phyloP scores from a whole-genome alignment of 2,888 invertebrate genomes.

The Rhingia campestris region DNA sequence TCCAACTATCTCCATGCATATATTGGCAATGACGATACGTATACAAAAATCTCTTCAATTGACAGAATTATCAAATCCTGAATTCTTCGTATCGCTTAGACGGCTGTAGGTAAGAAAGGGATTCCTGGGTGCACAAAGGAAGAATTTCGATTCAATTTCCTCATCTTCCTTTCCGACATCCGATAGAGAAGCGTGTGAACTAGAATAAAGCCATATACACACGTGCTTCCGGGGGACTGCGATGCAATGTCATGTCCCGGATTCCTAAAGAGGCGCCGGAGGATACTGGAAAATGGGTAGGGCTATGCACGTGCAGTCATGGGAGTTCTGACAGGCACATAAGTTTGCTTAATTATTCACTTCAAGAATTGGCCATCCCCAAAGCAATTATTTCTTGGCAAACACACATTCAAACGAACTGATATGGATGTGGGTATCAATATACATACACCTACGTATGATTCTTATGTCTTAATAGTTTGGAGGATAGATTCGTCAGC shows the following conservation, averaged over 20 bases:
- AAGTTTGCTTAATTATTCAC: slow-evolving; percentile 59
- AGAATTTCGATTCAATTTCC: slow-evolving; percentile 66
- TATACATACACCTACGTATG: slow-evolving; percentile 1
- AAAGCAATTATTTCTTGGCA: slow-evolving; percentile 59
- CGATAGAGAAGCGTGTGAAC: slow-evolving; percentile 34
- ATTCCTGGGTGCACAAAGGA: slow-evolving; percentile 20
- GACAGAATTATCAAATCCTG: slow-evolving; percentile 32
- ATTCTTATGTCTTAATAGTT: slow-evolving; percentile 25
- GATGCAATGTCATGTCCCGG: slow-evolving; percentile 57
- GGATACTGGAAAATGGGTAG: slow-evolving; percentile 28
- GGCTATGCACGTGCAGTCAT: slow-evolving; percentile 1
- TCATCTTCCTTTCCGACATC: slow-evolving; percentile 49
- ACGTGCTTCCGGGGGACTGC: slow-evolving; percentile 27
- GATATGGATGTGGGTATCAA: too few species aligned
- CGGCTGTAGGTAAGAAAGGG: not conserved
- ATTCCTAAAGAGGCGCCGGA: slow-evolving; percentile 36
- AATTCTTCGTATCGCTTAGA: slow-evolving; percentile 22
- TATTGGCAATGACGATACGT: not conserved
- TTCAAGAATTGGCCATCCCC: slow-evolving; percentile 35
- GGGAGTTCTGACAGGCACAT: slow-evolving; percentile 28
- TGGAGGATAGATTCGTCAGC: slow-evolving; percentile 36
- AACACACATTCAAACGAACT: slow-evolving; percentile 26
- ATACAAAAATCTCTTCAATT: slow-evolving; percentile 25
- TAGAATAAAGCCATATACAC: slow-evolving; percentile 4
- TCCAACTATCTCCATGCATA: slow-evolving; percentile 27